phyloP scores from a whole-genome alignment of 2,888 invertebrate species.

The Portevinia maculata region DNA sequence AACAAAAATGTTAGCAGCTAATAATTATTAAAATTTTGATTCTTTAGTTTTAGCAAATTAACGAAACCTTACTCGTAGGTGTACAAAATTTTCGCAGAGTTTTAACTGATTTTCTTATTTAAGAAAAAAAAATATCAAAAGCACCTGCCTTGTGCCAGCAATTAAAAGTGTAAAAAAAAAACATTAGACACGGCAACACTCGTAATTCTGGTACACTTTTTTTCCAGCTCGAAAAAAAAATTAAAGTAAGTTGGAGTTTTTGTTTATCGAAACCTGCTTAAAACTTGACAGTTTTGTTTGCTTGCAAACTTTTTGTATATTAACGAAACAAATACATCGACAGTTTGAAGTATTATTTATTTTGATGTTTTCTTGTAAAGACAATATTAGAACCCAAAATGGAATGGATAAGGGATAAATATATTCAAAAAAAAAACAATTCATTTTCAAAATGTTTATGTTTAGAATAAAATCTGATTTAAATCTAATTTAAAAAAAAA shows the following conservation, averaged over 20 bases:
- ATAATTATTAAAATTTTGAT: not conserved
- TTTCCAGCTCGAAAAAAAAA: too few species aligned
- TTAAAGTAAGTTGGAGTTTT: not conserved
- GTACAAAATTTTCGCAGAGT: not conserved
- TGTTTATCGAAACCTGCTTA: not conserved
- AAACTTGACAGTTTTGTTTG: not conserved
- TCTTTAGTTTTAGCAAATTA: not conserved
- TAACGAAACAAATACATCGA: not conserved
- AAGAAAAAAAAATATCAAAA: not conserved
- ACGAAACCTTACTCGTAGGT: not conserved
- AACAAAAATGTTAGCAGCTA: not conserved
- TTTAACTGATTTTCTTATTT: not conserved
- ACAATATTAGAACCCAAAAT: conserved; percentile 7
- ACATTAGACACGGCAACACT: too few species aligned
- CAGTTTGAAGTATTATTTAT: not conserved
- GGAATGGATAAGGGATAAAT: conserved; percentile 1
- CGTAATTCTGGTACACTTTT: too few species aligned
- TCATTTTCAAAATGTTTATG: conserved; percentile 10
- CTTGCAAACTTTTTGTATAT: not conserved
- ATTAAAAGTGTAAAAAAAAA: not conserved
- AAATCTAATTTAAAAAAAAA: too few species aligned
- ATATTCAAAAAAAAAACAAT: conserved; percentile 23
- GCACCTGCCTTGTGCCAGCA: not conserved
- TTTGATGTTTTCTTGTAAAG: conserved; percentile 6
- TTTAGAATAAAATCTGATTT: conserved; percentile 17